Evolutionary conservation across 2,888 invertebrate genomes (phyloP).

Genomic region (Tanytarsus gracilentus): DNA sequence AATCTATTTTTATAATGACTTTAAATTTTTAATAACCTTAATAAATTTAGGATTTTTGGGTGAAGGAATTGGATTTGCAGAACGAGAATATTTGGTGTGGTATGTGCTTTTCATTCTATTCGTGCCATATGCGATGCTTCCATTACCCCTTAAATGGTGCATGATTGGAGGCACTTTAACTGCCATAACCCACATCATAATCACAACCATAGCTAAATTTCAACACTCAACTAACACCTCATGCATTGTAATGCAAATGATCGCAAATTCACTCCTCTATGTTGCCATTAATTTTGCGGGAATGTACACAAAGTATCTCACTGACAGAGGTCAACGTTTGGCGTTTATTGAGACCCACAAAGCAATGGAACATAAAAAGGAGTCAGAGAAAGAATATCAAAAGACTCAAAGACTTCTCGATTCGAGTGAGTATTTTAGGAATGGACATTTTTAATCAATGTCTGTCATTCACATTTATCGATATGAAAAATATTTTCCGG

Average conservation of each 20-base stretch:
- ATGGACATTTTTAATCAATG: not conserved
- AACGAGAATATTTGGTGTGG: constrained; percentile 77
- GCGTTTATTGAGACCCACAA: constrained; percentile 90
- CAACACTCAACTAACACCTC: constrained; percentile 33
- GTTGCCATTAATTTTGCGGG: constrained; percentile 84
- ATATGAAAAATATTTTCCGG: too few species aligned
- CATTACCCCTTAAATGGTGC: constrained; percentile 81
- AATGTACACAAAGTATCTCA: constrained; percentile 89
- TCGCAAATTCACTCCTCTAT: constrained; percentile 70
- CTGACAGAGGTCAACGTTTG: constrained; percentile 85
- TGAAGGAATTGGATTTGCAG: constrained; percentile 62
- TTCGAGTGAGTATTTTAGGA: constrained; percentile 56
- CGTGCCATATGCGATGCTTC: constrained; percentile 89
- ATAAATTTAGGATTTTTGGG: constrained; percentile 58
- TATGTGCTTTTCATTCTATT: constrained; percentile 89
- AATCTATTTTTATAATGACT: not conserved
- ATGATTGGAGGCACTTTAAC: constrained; percentile 75
- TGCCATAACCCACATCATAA: constrained; percentile 64
- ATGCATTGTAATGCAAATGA: constrained; percentile 55
- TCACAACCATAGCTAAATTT: constrained; percentile 45
- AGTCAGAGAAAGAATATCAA: constrained; percentile 81
- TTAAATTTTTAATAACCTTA: not conserved
- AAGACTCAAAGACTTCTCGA: constrained; percentile 79
- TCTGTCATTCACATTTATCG: not conserved
- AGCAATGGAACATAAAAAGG: constrained; percentile 83